Evolutionary conservation across 1,140 invertebrate genomes (phyloP).

Genomic region (Ctenoplectra terminalis): DNA sequence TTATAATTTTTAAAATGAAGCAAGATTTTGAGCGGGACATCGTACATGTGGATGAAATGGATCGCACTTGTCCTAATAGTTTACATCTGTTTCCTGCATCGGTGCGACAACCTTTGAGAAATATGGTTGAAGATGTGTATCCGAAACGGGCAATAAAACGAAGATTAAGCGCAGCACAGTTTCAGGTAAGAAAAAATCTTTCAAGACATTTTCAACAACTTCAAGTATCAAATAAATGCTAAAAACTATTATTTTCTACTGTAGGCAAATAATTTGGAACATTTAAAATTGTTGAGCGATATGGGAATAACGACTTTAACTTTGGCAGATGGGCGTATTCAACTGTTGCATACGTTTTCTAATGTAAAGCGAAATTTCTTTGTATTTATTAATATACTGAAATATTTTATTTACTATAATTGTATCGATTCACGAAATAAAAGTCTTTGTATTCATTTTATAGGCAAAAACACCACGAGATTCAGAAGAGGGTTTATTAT

Average conservation of each 20-base stretch:
- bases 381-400: conserved; percentile 18
- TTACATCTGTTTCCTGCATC: conserved; percentile 91
- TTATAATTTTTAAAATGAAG: conserved; percentile 78
- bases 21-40: conserved; percentile 85
- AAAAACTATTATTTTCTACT: conserved; percentile 53
- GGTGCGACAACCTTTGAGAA: conserved; percentile 90
- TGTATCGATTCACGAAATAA: background rate
- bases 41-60: conserved; percentile 82
- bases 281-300: conserved; percentile 92
- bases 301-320: conserved; percentile 98
- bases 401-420: conserved; percentile 9
- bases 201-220: background rate
- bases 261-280: conserved; percentile 93
- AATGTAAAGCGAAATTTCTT: conserved; percentile 85
- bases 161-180: conserved; percentile 88
- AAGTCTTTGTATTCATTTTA: conserved; percentile 9
- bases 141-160: conserved; percentile 85
- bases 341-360: conserved; percentile 93
- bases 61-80: conserved; percentile 93
- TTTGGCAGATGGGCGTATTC: conserved; percentile 94
- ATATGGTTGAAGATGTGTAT: conserved; percentile 93
- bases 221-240: conserved; percentile 10
- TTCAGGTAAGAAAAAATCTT: conserved; percentile 83
- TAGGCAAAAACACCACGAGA: conserved; percentile 93
- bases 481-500: conserved; percentile 95